Conservation (phyloP, 2,113 vertebrate genomes). For the Etheostoma spectabile region DNA sequence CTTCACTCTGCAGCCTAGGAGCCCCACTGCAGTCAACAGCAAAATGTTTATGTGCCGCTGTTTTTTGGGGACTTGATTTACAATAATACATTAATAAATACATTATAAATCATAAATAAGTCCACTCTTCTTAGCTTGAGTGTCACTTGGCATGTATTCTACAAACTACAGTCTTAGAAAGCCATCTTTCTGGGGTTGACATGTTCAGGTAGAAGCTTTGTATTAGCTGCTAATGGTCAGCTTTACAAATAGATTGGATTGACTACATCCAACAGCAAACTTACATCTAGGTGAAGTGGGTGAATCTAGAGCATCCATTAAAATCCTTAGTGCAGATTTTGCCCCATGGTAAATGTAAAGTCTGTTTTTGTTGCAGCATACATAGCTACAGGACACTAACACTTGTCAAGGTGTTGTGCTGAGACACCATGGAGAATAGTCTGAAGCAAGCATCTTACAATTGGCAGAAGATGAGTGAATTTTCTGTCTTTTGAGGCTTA, state of each 20-base stretch:
- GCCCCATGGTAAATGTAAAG: slow-evolving; percentile 57
- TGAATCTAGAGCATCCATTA: slow-evolving; percentile 47
- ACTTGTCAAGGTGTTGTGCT: slow-evolving; percentile 54
- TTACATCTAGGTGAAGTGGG: slow-evolving; percentile 22
- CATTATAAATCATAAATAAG: slow-evolving; percentile 6
- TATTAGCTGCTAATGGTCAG: slow-evolving; percentile 4
- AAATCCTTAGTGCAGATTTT: slow-evolving; percentile 29
- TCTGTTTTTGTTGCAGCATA: slow-evolving; percentile 54
- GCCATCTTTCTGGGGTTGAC: neutral
- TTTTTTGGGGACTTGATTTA: neutral
- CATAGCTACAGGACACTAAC: slow-evolving; percentile 59
- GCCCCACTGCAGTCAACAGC: neutral
- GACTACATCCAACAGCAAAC: neutral
- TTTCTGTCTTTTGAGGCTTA: slow-evolving; percentile 47
- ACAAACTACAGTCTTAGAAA: neutral
- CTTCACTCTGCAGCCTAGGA: slow-evolving; percentile 19
- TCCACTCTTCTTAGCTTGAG: neutral
- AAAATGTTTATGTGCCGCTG: neutral
- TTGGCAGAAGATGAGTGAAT: slow-evolving; percentile 60
- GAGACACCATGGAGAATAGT: slow-evolving; percentile 60
- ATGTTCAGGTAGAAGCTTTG: neutral
- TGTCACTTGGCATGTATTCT: neutral
- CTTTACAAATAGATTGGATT: neutral
- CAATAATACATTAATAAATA: slow-evolving; percentile 7
- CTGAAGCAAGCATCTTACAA: slow-evolving; percentile 39